Evolutionary conservation across 23 tunicate species (phyloP).

Genomic region (Trididemnum clinides): DNA sequence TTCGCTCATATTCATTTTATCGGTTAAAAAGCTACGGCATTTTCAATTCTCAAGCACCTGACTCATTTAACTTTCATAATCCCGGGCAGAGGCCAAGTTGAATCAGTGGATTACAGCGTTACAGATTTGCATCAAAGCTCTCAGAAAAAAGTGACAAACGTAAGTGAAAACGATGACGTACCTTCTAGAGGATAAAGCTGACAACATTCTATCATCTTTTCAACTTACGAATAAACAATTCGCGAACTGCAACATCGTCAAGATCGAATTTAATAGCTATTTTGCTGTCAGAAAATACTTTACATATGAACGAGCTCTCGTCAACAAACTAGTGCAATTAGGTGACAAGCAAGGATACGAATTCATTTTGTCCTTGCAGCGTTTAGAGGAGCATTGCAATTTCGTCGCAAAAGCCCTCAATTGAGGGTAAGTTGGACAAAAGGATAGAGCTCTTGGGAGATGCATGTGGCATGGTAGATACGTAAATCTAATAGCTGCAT

Average conservation of each 20-base stretch:
- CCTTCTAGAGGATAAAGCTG: slow-evolving; percentile 10
- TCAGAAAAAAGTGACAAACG: not conserved
- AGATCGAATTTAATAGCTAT: not conserved
- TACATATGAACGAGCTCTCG: slow-evolving; percentile 15
- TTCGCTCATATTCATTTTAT: no score
- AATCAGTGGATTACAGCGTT: slow-evolving; percentile 21
- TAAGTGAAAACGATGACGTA: slow-evolving; percentile 4
- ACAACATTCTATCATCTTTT: slow-evolving; percentile 16
- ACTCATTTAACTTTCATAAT: not conserved
- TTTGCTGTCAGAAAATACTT: not conserved
- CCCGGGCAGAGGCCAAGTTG: not conserved
- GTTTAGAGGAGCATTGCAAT: not conserved
- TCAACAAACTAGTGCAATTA: slow-evolving; percentile 8
- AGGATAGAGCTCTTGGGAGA: slow-evolving; percentile 17
- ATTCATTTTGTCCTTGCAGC: not conserved
- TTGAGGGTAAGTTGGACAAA: not conserved
- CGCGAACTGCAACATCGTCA: not conserved
- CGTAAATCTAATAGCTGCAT: not conserved
- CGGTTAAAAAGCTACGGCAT: no score
- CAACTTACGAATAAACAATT: not conserved
- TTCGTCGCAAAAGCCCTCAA: not conserved
- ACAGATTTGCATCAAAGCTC: not conserved
- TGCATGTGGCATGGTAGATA: not conserved
- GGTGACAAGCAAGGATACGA: not conserved
- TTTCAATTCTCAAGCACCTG: not conserved